Percentiles rank a stretch among this genome's conserved stretches.
Evolutionary conservation across 2,888 invertebrate genomes (phyloP).

Genomic region (Rhogogaster chlorosoma): DNA sequence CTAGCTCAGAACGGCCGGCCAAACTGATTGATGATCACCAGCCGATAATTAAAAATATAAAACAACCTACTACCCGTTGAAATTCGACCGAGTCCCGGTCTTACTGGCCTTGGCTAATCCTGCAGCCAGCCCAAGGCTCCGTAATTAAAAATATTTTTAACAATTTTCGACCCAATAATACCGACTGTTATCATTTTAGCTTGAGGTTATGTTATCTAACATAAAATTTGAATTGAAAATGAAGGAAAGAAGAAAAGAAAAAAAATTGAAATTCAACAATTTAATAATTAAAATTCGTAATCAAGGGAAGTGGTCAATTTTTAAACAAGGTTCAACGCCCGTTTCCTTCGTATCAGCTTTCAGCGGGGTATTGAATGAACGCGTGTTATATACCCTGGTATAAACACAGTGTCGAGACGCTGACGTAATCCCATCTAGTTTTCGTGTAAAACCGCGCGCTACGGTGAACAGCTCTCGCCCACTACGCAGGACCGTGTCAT

Average conservation of each 20-base stretch:
- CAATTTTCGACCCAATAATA: neutral
- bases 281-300: slow-evolving; percentile 11
- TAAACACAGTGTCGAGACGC: slow-evolving; percentile 20
- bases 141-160: slow-evolving; percentile 23
- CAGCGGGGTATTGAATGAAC: slow-evolving; percentile 30
- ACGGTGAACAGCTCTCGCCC: neutral
- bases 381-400: slow-evolving; percentile 2
- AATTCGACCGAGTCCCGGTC: slow-evolving; percentile 38
- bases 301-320: slow-evolving; percentile 15
- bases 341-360: slow-evolving; percentile 37
- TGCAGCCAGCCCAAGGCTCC: neutral
- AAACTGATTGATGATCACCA: slow-evolving; percentile 72
- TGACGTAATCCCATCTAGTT: slow-evolving; percentile 47
- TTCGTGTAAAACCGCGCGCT: neutral
- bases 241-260: too few relatives aligned
- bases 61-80: slow-evolving; percentile 48
- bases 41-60: slow-evolving; percentile 68
- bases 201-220: neutral
- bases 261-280: neutral
- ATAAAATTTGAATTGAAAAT: too few relatives aligned
- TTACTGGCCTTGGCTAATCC: slow-evolving; percentile 41
- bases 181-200: neutral
- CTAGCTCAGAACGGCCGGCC: slow-evolving; percentile 56
- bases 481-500: slow-evolving; percentile 45
- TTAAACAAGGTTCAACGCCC: slow-evolving; percentile 23